phyloP scores from a whole-genome alignment of 2,113 vertebrate genomes.

The Chlamydotis undulata region DNA sequence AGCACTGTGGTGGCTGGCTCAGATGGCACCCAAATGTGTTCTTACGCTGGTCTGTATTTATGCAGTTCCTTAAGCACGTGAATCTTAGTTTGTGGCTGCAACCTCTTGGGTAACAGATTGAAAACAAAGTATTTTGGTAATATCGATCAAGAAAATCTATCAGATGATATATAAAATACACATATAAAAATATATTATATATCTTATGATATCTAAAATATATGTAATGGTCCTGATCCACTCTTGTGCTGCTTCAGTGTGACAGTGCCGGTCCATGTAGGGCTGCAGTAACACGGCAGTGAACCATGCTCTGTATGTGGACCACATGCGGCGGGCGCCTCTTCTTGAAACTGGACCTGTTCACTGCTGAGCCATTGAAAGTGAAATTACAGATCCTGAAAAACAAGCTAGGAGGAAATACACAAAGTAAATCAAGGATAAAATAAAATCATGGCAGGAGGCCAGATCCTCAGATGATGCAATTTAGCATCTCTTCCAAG shows the following conservation, averaged over 20 bases:
- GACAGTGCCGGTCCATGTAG: fast-evolving
- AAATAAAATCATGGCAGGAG: background rate
- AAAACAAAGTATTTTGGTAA: background rate
- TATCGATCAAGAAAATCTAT: background rate
- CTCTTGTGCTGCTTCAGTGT: background rate
- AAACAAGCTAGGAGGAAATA: background rate
- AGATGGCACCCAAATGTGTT: background rate
- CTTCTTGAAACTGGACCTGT: background rate
- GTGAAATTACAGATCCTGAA: background rate
- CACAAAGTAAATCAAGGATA: background rate
- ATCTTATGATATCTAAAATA: too few species aligned
- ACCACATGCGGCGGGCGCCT: background rate
- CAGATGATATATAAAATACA: background rate
- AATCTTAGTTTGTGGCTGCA: background rate
- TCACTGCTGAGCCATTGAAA: background rate
- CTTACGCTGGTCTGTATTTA: background rate
- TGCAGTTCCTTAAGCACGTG: background rate
- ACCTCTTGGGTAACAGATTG: background rate
- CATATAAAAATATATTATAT: background rate
- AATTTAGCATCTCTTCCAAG: background rate
- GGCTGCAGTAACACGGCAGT: background rate
- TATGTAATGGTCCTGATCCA: background rate
- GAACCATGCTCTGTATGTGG: fast-evolving
- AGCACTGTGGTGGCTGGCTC: background rate
- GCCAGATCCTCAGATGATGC: background rate